Evolutionary conservation across 2,113 vertebrate genomes (phyloP).

Genomic region (Phylloscopus trochiloides): DNA sequence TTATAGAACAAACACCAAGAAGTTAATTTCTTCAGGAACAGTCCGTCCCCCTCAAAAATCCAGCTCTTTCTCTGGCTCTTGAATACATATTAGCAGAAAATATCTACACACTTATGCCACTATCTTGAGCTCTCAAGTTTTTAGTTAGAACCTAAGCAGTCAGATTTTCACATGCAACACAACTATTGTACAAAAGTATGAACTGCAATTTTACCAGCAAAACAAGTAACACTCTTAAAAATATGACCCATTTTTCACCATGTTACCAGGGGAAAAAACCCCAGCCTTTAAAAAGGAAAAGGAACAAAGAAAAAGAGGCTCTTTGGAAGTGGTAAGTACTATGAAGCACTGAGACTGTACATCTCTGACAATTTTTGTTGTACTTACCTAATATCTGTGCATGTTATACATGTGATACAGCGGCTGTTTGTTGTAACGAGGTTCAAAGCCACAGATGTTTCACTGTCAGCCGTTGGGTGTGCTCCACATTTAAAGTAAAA

Average conservation of each 20-base stretch:
- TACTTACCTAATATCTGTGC: slow-evolving; percentile 81
- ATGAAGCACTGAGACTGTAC: neutral
- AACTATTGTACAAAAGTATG: neutral
- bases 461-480: slow-evolving; percentile 81
- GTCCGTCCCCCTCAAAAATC: neutral
- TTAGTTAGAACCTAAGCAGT: neutral
- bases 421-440: slow-evolving; percentile 80
- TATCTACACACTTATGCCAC: neutral
- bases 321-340: neutral
- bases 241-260: neutral
- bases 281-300: neutral
- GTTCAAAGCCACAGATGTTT: slow-evolving; percentile 83
- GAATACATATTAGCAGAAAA: neutral
- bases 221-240: neutral
- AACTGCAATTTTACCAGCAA: neutral
- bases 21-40: neutral
- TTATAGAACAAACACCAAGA: neutral
- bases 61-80: neutral
- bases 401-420: slow-evolving; percentile 80
- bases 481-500: slow-evolving; percentile 88
- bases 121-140: rapidly evolving
- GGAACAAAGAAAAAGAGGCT: neutral
- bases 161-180: neutral
- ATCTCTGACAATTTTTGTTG: neutral
- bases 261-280: rapidly evolving